phyloP scores from a whole-genome alignment of 35 echinoderm and acorn worm species.

The Eucidaris tribuloides region DNA sequence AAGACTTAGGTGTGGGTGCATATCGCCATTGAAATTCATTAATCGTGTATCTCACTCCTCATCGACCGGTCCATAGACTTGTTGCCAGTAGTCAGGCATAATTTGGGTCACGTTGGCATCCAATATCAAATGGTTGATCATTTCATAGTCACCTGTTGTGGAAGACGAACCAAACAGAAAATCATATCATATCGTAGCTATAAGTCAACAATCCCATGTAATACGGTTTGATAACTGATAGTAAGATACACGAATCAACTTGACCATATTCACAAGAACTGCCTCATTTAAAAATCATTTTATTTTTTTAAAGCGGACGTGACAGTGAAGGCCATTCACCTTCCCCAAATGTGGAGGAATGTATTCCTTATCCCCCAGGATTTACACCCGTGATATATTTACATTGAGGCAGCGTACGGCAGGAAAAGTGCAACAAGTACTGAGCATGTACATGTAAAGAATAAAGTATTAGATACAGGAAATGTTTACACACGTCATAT shows the following conservation, averaged over 20 bases:
- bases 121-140: conserved; percentile 44
- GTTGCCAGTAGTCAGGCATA: conserved; percentile 36
- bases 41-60: background rate
- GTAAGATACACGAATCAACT: background rate
- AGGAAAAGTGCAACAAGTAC: too few species aligned
- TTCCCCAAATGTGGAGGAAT: too few species aligned
- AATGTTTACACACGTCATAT: too few species aligned
- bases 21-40: too few species aligned
- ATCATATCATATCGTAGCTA: background rate
- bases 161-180: background rate
- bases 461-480: too few species aligned
- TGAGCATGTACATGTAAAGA: too few species aligned
- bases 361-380: too few species aligned
- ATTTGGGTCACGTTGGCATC: conserved; percentile 46
- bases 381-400: too few species aligned
- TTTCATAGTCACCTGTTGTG: conserved; percentile 5
- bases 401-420: too few species aligned
- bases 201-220: background rate
- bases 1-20: too few species aligned
- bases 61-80: background rate
- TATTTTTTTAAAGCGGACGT: background rate
- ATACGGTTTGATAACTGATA: background rate
- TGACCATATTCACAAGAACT: background rate
- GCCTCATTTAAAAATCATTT: background rate
- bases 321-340: too few species aligned